A percentile compares a stretch with the other conserved stretches of the same genome.
phyloP scores from a whole-genome alignment of 2,113 vertebrate species.

The Cepphus grylle region DNA sequence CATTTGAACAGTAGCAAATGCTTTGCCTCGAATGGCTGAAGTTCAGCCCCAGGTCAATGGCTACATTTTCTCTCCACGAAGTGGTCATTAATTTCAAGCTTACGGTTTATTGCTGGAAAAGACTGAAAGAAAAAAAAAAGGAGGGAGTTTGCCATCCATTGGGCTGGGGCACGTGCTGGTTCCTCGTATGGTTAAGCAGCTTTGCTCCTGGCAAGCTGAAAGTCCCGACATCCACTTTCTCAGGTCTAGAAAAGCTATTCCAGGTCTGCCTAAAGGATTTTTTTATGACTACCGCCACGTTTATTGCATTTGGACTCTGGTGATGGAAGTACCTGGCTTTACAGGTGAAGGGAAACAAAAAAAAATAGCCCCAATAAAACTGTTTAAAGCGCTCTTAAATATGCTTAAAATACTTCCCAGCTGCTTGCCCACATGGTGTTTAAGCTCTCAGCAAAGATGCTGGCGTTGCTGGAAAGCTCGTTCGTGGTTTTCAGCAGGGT shows the following conservation, averaged over 20 bases:
- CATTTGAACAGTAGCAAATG: conserved; percentile 1
- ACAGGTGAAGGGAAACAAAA: neutral
- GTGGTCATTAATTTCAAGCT: conserved; percentile 18
- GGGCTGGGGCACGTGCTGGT: neutral
- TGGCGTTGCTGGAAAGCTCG: neutral
- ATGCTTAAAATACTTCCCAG: neutral
- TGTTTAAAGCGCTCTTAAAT: neutral
- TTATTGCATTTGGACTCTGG: neutral
- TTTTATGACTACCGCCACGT: neutral
- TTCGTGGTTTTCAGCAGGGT: neutral
- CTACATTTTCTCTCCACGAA: conserved; percentile 8
- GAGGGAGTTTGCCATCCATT: neutral
- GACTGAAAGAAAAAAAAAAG: neutral
- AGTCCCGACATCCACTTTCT: neutral
- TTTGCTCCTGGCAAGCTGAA: neutral
- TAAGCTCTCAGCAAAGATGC: neutral
- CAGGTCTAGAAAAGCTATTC: neutral
- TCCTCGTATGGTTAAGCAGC: neutral
- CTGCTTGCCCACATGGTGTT: fast-evolving
- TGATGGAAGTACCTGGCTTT: neutral
- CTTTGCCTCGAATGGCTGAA: neutral
- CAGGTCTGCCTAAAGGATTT: neutral
- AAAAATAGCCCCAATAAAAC: neutral
- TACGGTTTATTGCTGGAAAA: neutral
- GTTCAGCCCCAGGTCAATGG: conserved; percentile 48